A percentile compares a stretch with the other conserved stretches of the same genome.
Conservation (phyloP, 2,113 vertebrate genomes). For the Coracopsis vasa region DNA sequence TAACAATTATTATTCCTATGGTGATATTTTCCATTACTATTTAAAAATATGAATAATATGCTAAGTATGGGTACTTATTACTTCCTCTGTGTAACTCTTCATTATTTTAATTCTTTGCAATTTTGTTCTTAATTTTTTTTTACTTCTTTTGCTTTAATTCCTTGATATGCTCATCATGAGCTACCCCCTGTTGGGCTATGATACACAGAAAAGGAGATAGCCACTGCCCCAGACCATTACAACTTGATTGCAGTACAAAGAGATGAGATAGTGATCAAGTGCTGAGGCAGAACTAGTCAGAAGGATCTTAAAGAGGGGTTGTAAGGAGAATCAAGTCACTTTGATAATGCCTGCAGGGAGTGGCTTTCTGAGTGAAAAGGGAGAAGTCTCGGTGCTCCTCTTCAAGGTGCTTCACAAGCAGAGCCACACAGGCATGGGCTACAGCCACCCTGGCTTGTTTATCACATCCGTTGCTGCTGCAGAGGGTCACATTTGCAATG, state of each 20-base stretch:
- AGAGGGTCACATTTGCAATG: background rate
- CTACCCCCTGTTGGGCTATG: background rate
- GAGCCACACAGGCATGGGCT: background rate
- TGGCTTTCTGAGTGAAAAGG: background rate
- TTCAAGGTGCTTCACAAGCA: background rate
- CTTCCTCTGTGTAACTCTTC: background rate
- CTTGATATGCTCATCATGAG: fast-evolving
- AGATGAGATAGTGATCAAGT: background rate
- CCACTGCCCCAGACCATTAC: background rate
- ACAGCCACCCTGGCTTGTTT: background rate
- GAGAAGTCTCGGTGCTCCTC: background rate
- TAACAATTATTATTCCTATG: background rate
- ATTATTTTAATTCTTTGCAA: background rate
- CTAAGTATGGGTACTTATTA: background rate
- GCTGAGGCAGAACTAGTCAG: background rate
- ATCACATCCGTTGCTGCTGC: background rate
- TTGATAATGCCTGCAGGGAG: background rate
- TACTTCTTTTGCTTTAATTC: background rate
- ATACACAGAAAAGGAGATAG: background rate
- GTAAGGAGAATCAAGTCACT: background rate
- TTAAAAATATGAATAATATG: background rate
- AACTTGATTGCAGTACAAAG: background rate
- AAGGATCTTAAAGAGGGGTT: background rate
- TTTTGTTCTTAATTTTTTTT: background rate
- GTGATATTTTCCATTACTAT: background rate